Evolutionary conservation across 2,113 vertebrate genomes (phyloP).

Genomic region (Benitochromis conjunctus): DNA sequence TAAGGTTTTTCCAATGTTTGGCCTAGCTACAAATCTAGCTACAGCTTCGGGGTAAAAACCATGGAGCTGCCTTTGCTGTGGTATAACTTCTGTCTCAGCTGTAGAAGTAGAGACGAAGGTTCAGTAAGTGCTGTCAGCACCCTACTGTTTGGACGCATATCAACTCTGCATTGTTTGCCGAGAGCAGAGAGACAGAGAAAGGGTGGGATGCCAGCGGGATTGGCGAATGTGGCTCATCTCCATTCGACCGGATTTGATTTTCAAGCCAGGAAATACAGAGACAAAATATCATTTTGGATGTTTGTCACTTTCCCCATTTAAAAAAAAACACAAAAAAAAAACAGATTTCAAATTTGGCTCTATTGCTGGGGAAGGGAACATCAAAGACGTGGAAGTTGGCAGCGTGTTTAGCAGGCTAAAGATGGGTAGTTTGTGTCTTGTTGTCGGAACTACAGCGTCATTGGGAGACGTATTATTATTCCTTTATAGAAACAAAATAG

Average conservation of each 20-base stretch:
- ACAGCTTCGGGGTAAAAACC: not conserved
- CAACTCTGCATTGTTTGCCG: constrained; percentile 6
- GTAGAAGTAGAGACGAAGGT: not conserved
- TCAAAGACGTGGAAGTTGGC: not conserved
- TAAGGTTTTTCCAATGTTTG: not conserved
- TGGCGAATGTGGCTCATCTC: not conserved
- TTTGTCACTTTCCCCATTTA: not conserved
- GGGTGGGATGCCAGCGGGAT: not conserved
- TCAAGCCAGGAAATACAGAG: constrained; percentile 5
- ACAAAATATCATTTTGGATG: constrained; percentile 19
- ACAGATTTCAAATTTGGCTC: not conserved
- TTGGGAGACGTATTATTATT: not conserved
- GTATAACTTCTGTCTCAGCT: not conserved
- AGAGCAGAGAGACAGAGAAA: not conserved
- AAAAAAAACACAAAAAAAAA: not conserved
- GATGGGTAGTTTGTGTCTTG: not conserved
- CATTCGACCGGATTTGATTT: not conserved
- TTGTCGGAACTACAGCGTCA: not conserved
- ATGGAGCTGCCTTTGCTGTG: not conserved
- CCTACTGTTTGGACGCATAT: not conserved
- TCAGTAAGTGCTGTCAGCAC: not conserved
- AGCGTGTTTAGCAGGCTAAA: not conserved
- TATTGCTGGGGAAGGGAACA: not conserved
- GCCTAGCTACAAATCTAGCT: not conserved
- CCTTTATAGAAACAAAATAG: constrained; percentile 35